phyloP scores from a whole-genome alignment of 2,888 invertebrate genomes.

The Smittia aterrima region DNA sequence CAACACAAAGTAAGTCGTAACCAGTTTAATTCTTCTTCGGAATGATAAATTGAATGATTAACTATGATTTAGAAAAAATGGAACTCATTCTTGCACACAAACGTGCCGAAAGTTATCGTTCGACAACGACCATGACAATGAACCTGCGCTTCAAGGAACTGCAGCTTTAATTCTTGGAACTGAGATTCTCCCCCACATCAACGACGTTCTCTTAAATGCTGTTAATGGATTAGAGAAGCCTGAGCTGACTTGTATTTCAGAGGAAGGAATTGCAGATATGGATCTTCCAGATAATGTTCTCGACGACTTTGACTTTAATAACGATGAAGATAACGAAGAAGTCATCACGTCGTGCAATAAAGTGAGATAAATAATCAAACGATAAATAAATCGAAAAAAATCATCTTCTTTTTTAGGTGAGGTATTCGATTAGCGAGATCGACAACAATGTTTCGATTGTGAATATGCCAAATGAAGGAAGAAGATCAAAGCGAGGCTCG shows the following conservation, averaged over 20 bases:
- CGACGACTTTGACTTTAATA: constrained; percentile 75
- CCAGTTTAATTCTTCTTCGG: constrained; percentile 16
- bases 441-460: constrained; percentile 81
- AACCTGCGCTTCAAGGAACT: constrained; percentile 55
- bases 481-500: constrained; percentile 1
- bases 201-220: constrained; percentile 55
- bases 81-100: constrained; percentile 60
- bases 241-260: constrained; percentile 80
- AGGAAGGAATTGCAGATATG: constrained; percentile 80
- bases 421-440: constrained; percentile 81
- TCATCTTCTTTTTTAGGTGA: constrained; percentile 61
- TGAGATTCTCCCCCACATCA: constrained; percentile 55
- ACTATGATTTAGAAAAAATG: constrained; percentile 53
- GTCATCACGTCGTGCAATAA: constrained; percentile 84
- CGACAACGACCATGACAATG: constrained; percentile 60
- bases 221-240: constrained; percentile 61
- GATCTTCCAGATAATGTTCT: constrained; percentile 77
- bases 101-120: constrained; percentile 59
- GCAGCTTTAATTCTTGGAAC: constrained; percentile 55
- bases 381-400: too few relatives aligned
- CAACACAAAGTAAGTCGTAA: constrained; percentile 44
- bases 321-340: constrained; percentile 72
- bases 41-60: background rate
- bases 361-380: constrained; percentile 51
- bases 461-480: constrained; percentile 3